Percentiles rank a stretch among this genome's conserved stretches.
phyloP scores from a whole-genome alignment of 2,113 vertebrate genomes.

The Anarrhichthys ocellatus region DNA sequence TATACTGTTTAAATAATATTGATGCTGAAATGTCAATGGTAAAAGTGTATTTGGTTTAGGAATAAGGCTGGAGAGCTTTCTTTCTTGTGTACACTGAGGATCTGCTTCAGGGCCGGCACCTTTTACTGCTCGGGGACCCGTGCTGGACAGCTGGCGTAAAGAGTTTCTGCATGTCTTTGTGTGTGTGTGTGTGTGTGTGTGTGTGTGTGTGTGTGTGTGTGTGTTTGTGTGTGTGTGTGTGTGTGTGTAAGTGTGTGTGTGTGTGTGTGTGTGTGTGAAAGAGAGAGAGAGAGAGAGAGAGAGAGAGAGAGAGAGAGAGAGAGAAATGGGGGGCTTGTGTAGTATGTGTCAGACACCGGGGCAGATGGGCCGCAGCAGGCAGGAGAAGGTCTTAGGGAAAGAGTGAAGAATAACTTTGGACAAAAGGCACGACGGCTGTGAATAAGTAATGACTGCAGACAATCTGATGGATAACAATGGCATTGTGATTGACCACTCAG shows the following conservation, averaged over 20 bases:
- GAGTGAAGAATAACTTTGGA: constrained; percentile 76
- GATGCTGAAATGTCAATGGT: neutral
- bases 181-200: constrained; percentile 49
- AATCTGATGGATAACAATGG: constrained; percentile 82
- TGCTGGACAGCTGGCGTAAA: constrained; percentile 79
- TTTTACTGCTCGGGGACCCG: constrained; percentile 70
- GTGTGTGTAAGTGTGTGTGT: constrained; percentile 29
- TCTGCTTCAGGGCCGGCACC: constrained; percentile 56
- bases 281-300: constrained; percentile 23
- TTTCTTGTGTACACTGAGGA: constrained; percentile 52
- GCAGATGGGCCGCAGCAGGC: constrained; percentile 78
- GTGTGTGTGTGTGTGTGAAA: constrained; percentile 41
- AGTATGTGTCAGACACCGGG: constrained; percentile 62
- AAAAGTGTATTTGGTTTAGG: neutral
- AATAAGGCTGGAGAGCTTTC: constrained; percentile 30
- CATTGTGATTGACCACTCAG: constrained; percentile 73
- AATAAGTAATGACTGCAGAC: constrained; percentile 78
- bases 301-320: neutral
- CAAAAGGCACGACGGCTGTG: constrained; percentile 79
- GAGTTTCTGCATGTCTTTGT: constrained; percentile 55
- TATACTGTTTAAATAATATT: neutral
- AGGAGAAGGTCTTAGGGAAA: constrained; percentile 71
- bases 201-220: constrained; percentile 46
- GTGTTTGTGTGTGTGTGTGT: constrained; percentile 50
- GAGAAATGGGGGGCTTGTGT: constrained; percentile 33